These are phyloP conservation scores for Rachycentron canadum DNA, from an alignment of 2,797 vertebrate genomes.

Conservation along the genomic window DNA sequence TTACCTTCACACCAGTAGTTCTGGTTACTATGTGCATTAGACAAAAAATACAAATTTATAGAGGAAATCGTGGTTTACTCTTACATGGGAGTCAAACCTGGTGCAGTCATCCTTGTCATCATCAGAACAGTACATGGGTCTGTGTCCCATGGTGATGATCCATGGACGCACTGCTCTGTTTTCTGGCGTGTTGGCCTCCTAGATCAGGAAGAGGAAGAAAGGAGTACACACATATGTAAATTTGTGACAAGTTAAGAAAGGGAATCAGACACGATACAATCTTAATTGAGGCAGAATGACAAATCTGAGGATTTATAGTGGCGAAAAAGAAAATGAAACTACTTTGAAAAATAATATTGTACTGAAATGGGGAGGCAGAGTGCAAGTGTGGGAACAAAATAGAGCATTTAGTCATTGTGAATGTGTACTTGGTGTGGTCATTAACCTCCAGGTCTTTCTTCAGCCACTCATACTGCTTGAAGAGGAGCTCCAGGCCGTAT, in stretches of 20 bases:
- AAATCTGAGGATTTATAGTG: background rate
- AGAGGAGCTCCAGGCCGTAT: slow-evolving; percentile 87
- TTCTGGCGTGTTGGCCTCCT: slow-evolving; percentile 89
- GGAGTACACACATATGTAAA: background rate
- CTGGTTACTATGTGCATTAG: background rate
- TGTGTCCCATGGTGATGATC: slow-evolving; percentile 95
- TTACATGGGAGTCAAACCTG: slow-evolving; percentile 85
- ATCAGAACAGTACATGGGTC: slow-evolving; percentile 95
- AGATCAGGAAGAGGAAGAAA: slow-evolving; percentile 14
- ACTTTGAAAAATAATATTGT: slow-evolving; percentile 6
- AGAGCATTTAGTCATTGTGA: slow-evolving; percentile 21
- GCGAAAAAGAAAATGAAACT: background rate
- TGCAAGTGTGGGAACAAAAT: slow-evolving; percentile 19
- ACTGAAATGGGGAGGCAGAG: background rate
- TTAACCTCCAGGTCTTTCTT: slow-evolving; percentile 89
- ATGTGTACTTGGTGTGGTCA: slow-evolving; percentile 5
- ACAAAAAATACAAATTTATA: background rate
- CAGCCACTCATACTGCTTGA: slow-evolving; percentile 90
- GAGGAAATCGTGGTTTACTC: slow-evolving; percentile 27
- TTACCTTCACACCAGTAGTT: background rate
- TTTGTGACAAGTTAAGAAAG: background rate
- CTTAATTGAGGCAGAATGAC: background rate
- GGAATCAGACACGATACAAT: background rate
- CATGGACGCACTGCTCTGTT: slow-evolving; percentile 85
- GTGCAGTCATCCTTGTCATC: slow-evolving; percentile 91